Base-by-base conservation (phyloP, 2,888 invertebrate genomes). In the Sminthurides aquaticus region DNA sequence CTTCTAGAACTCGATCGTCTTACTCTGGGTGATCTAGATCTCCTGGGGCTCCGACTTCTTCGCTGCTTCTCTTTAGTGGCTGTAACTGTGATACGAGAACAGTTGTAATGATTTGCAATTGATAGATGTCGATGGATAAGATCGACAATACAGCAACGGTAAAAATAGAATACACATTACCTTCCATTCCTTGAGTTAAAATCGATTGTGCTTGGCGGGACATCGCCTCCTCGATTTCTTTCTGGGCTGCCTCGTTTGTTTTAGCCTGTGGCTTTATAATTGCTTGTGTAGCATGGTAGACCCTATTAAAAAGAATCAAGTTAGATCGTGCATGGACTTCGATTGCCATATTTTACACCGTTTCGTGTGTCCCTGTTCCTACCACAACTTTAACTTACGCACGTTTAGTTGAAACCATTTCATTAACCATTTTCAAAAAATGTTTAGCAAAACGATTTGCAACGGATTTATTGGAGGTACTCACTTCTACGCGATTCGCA, bases 201-300 rank as follows among this genome's bases (percentile, higher is more conserved):
- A 95, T 84, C 78, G 90, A 91, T 79, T 96, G 95, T 0, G 95
- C 95, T 80, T 97, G 96, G 69, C 95, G 84, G 56, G 92, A 90
- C 94, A 99, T 95, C 0, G 95, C 96, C 78, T 95, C 95, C 78
- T 96, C 95, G 64, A 97, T 94, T 81, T 96, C 96, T 55, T 90
- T 86, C 76, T 95, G 91, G 0, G 95, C 95, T 1, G 93, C 94
- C 78, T 95, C 94, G 77, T 94, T 94, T 73, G 92, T 94, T 79
- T 96, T 95, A 0, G 93, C 90, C 78, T 93, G 93, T 0, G 96
- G 96, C 76, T 92, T 92, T 1, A 87, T 85, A 69, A 96, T 94
- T 0, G 93, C 88, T 77, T 93, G 91, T 1, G 89, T 91, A 0
- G 97, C 90, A 80, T 98, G 98, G 74, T 87, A 87, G 8, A 98